Conservation (phyloP, 1,140 invertebrate genomes). For the Drosophila parabipectinata region DNA sequence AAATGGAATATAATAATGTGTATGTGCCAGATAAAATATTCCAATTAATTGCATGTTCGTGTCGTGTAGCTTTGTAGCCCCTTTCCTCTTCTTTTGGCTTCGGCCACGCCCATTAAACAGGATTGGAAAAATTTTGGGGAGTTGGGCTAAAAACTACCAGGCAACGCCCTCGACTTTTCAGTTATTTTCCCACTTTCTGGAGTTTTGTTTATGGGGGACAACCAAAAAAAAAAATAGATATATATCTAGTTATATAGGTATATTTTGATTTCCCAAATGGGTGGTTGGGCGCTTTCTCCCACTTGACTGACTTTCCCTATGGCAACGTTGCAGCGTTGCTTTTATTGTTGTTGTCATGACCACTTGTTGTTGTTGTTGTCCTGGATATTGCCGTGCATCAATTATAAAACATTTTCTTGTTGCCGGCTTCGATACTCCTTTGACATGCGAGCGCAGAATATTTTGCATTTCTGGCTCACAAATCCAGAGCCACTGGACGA, state of each 20-base stretch:
- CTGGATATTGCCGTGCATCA: slow-evolving; percentile 56
- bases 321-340: slow-evolving; percentile 47
- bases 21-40: slow-evolving; percentile 30
- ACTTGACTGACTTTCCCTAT: slow-evolving; percentile 42
- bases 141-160: slow-evolving; percentile 25
- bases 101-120: slow-evolving; percentile 13
- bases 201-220: slow-evolving; percentile 66
- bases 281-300: not conserved
- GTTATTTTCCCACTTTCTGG: slow-evolving; percentile 30
- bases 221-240: slow-evolving; percentile 17
- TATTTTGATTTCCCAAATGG: slow-evolving; percentile 7
- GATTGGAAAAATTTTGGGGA: not conserved
- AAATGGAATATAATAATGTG: slow-evolving; percentile 6
- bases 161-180: slow-evolving; percentile 66
- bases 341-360: slow-evolving; percentile 62
- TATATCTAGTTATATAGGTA: not conserved
- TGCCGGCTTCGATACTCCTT: slow-evolving; percentile 35
- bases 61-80: slow-evolving; percentile 20
- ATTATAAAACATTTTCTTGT: slow-evolving; percentile 66
- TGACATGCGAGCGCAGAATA: slow-evolving; percentile 50
- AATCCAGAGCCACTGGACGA: slow-evolving; percentile 19
- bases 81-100: not conserved
- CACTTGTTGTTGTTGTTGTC: slow-evolving; percentile 61
- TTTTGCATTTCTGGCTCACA: slow-evolving; percentile 10
- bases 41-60: slow-evolving; percentile 66